These are phyloP conservation scores for Smithornis capensis DNA, from an alignment of 2,113 vertebrate species.

Conservation along the genomic window DNA sequence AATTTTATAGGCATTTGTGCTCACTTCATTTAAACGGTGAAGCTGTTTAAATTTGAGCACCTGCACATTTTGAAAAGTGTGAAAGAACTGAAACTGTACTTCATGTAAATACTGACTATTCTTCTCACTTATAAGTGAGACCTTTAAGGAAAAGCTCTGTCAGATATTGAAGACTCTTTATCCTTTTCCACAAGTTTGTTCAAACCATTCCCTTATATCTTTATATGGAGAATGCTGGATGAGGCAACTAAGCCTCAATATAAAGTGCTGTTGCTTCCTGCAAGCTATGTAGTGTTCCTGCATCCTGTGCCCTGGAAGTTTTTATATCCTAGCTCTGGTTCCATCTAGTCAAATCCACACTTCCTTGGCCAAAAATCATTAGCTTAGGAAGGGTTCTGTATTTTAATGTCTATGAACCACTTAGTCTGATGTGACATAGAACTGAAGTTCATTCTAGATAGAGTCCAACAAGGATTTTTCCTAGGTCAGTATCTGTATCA, in stretches of 20 bases:
- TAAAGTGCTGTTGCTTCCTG: not conserved
- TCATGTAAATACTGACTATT: not conserved
- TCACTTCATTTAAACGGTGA: not conserved
- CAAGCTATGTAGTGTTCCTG: not conserved
- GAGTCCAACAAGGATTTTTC: not conserved
- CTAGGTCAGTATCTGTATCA: not conserved
- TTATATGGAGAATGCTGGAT: not conserved
- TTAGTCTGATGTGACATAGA: not conserved
- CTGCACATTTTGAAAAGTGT: not conserved
- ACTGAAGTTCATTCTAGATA: not conserved
- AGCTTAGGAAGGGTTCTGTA: not conserved
- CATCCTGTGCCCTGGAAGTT: not conserved
- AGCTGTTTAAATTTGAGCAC: not conserved
- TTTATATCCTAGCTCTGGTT: not conserved
- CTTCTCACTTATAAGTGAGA: not conserved
- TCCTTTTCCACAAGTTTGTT: not conserved
- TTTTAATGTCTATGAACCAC: not conserved
- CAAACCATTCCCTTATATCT: not conserved
- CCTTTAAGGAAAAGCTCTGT: not conserved
- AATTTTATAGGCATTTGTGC: not conserved
- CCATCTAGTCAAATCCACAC: not conserved
- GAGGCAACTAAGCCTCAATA: not conserved
- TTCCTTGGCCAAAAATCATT: not conserved
- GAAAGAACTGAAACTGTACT: not conserved
- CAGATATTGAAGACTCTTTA: not conserved